Percentiles rank a stretch among this genome's conserved stretches.
Evolutionary conservation across 2,113 vertebrate genomes (phyloP).

Genomic region (Melanerpes aurifrons): DNA sequence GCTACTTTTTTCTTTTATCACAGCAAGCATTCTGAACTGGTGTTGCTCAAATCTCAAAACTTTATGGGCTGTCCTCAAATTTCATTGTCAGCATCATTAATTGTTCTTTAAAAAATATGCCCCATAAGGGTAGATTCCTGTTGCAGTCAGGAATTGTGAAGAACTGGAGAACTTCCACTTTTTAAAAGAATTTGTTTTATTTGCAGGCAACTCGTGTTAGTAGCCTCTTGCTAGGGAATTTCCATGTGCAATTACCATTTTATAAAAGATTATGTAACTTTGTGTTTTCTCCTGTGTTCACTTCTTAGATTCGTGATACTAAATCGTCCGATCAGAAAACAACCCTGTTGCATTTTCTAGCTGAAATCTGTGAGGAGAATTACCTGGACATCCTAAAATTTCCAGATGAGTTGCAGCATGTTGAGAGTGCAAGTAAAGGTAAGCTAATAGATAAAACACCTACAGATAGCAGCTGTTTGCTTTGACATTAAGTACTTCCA

Average conservation of each 20-base stretch:
- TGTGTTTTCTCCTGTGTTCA: neutral
- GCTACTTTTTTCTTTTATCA: neutral
- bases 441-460: neutral
- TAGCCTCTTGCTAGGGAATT: neutral
- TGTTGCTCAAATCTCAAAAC: neutral
- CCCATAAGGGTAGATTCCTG: neutral
- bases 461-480: neutral
- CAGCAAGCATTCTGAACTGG: neutral
- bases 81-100: neutral
- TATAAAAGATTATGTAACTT: neutral
- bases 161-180: neutral
- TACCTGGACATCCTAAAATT: constrained; percentile 89
- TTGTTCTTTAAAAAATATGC: neutral
- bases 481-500: neutral
- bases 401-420: constrained; percentile 91
- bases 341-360: constrained; percentile 92
- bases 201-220: fast-evolving
- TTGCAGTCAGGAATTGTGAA: neutral
- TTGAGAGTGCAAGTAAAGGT: constrained; percentile 97
- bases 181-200: neutral
- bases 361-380: constrained; percentile 90
- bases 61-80: neutral
- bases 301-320: constrained; percentile 90
- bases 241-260: neutral
- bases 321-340: constrained; percentile 92